These are phyloP conservation scores for Strigops habroptila DNA, from an alignment of 2,113 vertebrate genomes.

Conservation along the genomic window DNA sequence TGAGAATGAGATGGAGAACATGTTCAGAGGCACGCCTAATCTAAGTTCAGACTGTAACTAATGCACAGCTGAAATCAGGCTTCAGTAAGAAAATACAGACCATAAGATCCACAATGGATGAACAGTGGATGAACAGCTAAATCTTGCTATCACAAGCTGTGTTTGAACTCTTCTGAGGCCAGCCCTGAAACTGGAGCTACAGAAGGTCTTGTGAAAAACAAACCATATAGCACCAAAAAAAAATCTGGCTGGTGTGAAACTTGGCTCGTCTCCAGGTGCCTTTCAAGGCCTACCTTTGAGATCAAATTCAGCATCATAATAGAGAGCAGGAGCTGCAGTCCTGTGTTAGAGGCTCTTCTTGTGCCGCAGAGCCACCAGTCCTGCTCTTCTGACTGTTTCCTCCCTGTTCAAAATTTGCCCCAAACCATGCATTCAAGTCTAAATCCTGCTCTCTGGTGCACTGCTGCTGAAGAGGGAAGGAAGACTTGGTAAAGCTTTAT, in stretches of 20 bases:
- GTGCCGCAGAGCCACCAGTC: rapidly evolving
- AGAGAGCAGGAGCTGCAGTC: neutral
- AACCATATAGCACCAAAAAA: neutral
- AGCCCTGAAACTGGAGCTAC: neutral
- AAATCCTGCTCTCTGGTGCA: neutral
- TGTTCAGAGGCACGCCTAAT: neutral
- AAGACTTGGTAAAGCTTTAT: neutral
- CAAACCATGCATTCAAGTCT: neutral
- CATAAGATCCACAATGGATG: neutral
- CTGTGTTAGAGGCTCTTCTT: neutral
- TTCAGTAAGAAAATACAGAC: neutral
- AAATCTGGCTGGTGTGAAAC: neutral
- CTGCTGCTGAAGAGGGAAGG: neutral
- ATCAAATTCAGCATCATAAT: neutral
- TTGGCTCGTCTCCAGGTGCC: neutral
- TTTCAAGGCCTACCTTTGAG: neutral
- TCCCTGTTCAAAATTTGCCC: neutral
- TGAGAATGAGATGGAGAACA: neutral
- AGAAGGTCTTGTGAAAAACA: neutral
- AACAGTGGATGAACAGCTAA: neutral
- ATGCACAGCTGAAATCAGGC: neutral
- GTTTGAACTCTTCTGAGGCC: neutral
- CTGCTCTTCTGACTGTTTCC: neutral
- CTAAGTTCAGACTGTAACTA: neutral
- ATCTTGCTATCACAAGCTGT: neutral